Percentiles rank a stretch among this genome's conserved stretches.
Conservation (phyloP, 1,140 invertebrate species). For the Drosophila prosaltans region DNA sequence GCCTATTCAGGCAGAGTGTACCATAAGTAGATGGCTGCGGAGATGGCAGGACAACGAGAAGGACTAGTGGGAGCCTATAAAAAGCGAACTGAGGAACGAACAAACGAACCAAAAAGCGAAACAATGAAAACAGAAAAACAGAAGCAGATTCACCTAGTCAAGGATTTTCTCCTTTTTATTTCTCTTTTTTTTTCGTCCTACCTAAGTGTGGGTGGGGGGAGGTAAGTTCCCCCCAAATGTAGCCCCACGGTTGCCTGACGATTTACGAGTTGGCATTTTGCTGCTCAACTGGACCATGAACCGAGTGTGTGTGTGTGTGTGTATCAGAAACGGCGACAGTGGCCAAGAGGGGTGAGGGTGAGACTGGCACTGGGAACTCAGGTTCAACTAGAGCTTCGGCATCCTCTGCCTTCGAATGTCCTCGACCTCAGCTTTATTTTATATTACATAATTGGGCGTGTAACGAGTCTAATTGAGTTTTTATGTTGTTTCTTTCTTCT, state of each 20-base stretch:
- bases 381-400: no score
- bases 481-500: slow-evolving; percentile 63
- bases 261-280: slow-evolving; percentile 80
- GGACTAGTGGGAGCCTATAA: slow-evolving; percentile 52
- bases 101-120: slow-evolving; percentile 55
- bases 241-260: slow-evolving; percentile 48
- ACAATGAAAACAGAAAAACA: slow-evolving; percentile 65
- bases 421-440: slow-evolving; percentile 64
- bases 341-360: neutral
- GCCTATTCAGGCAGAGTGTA: no score
- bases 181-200: neutral
- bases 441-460: slow-evolving; percentile 83
- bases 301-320: slow-evolving; percentile 18
- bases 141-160: slow-evolving; percentile 60
- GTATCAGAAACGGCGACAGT: slow-evolving; percentile 2
- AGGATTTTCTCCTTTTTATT: slow-evolving; percentile 17
- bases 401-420: slow-evolving; percentile 4
- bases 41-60: slow-evolving; percentile 7
- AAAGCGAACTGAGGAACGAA: slow-evolving; percentile 57
- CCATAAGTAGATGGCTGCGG: neutral
- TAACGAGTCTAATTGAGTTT: slow-evolving; percentile 83
- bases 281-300: slow-evolving; percentile 77
- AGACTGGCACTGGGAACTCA: slow-evolving; percentile 22
- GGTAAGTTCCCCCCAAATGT: neutral
- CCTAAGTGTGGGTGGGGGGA: neutral